A percentile compares a stretch with the other conserved stretches of the same genome.
Evolutionary conservation across 2,797 vertebrate genomes (phyloP).

Genomic region (Salarias fasciatus): DNA sequence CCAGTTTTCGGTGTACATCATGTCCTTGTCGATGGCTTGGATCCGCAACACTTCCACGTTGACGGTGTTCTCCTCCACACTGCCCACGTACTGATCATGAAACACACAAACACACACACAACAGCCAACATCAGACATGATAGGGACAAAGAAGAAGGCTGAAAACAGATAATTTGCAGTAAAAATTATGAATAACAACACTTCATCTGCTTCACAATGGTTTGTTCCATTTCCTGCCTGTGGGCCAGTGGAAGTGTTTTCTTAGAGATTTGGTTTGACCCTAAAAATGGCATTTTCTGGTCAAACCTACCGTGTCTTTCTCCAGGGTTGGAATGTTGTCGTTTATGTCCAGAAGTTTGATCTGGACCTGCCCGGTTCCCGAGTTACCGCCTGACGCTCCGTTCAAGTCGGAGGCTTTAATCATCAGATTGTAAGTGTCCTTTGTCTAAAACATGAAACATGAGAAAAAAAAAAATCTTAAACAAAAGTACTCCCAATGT

Average conservation of each 20-base stretch:
- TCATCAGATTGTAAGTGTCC: slow-evolving; percentile 83
- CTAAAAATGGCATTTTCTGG: too few species aligned
- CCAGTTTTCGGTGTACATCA: slow-evolving; percentile 90
- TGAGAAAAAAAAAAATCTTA: background rate
- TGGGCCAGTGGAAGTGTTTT: too few species aligned
- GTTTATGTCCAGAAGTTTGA: slow-evolving; percentile 91
- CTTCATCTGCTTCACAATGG: too few species aligned
- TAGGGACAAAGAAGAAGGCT: too few species aligned
- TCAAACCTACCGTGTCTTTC: slow-evolving; percentile 65
- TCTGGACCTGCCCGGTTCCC: slow-evolving; percentile 75
- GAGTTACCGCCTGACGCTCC: slow-evolving; percentile 68
- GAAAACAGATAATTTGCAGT: too few species aligned
- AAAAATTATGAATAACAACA: too few species aligned
- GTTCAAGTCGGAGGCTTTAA: slow-evolving; percentile 83
- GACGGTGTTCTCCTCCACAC: slow-evolving; percentile 88
- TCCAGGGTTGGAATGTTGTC: slow-evolving; percentile 90
- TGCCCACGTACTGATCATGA: slow-evolving; percentile 85
- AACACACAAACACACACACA: background rate
- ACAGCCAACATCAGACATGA: background rate
- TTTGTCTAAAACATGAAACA: slow-evolving; percentile 63
- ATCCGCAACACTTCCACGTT: slow-evolving; percentile 87
- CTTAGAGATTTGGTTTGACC: too few species aligned
- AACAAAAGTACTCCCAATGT: too few species aligned
- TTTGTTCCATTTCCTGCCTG: too few species aligned
- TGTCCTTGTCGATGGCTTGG: slow-evolving; percentile 86